Percentiles rank a stretch among this genome's conserved stretches.
phyloP scores from a whole-genome alignment of 2,797 vertebrate genomes.

The Pristis pectinata region DNA sequence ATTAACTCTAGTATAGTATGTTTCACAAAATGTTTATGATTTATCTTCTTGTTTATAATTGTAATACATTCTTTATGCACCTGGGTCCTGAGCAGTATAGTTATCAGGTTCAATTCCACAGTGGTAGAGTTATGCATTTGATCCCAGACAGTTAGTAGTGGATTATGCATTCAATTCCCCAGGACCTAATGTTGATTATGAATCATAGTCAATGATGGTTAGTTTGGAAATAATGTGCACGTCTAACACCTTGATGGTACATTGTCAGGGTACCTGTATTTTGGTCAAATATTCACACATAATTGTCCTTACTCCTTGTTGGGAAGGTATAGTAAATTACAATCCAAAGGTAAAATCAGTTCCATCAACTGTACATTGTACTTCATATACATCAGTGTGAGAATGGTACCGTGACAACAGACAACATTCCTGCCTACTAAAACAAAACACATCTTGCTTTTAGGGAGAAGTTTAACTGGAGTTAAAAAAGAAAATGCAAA shows the following conservation, averaged over 20 bases:
- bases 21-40: neutral
- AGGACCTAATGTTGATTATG: conserved; percentile 3
- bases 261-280: neutral
- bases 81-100: neutral
- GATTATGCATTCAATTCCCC: neutral
- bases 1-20: neutral
- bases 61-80: neutral
- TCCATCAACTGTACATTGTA: neutral
- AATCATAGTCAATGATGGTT: neutral
- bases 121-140: neutral
- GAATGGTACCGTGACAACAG: neutral
- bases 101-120: neutral
- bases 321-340: neutral
- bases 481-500: neutral
- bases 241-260: neutral
- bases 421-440: neutral
- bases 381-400: no score
- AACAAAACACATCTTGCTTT: neutral
- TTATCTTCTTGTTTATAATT: neutral
- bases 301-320: neutral
- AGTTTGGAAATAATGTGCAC: neutral
- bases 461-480: neutral
- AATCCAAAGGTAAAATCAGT: neutral
- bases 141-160: neutral
- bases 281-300: neutral